Conservation (phyloP, 2,888 invertebrate genomes). For the Perdita meconis region DNA sequence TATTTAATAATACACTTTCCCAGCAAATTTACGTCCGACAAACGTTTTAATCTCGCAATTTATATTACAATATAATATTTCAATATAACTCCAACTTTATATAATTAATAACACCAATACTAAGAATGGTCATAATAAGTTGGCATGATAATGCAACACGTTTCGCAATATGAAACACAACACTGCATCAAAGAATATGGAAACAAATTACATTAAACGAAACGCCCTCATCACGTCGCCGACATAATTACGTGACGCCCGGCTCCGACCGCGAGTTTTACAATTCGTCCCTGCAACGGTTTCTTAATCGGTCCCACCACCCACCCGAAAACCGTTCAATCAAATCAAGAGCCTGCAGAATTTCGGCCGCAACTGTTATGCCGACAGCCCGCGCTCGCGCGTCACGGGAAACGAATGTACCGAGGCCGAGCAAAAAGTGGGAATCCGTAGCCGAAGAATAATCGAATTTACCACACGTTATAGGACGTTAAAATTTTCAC, state of each 20-base stretch:
- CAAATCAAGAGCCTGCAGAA: constrained; percentile 16
- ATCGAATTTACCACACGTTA: constrained; percentile 71
- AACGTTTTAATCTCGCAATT: neutral
- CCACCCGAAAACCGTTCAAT: constrained; percentile 26
- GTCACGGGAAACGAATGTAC: constrained; percentile 52
- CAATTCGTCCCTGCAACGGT: neutral
- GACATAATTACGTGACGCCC: neutral
- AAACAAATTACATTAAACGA: too few species aligned
- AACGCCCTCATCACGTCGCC: neutral
- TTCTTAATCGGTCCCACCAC: constrained; percentile 44
- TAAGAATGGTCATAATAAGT: neutral
- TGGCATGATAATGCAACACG: too few species aligned
- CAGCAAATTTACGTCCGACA: neutral
- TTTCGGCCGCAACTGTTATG: constrained; percentile 10
- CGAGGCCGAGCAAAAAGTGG: constrained; percentile 66
- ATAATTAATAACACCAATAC: neutral
- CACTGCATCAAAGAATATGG: neutral
- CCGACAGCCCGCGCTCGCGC: neutral
- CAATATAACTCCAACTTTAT: neutral
- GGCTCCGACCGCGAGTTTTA: neutral
- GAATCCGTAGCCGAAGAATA: constrained; percentile 65
- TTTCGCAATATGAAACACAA: neutral
- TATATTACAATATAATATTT: neutral
- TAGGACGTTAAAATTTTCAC: constrained; percentile 66
- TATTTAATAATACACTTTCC: neutral